phyloP scores from a whole-genome alignment of 2,888 invertebrate species.

The Leptinotarsa tumamoca region DNA sequence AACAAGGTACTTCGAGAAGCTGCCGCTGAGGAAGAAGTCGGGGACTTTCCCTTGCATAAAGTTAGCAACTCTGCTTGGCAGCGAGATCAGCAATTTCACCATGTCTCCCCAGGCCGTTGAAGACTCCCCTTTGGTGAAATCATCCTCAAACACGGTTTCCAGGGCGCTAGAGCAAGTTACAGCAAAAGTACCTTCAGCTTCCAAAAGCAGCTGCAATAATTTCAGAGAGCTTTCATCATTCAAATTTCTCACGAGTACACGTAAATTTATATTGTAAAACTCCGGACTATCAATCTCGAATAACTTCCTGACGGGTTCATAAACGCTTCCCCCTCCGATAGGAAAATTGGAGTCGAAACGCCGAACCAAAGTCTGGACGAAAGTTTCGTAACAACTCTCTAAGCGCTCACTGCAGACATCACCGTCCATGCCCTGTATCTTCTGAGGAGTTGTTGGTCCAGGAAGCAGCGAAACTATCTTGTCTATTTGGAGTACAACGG shows the following conservation, averaged over 20 bases:
- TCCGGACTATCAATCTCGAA: slow-evolving; percentile 71
- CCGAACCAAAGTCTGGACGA: slow-evolving; percentile 68
- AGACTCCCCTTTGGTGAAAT: slow-evolving; percentile 60
- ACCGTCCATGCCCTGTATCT: slow-evolving; percentile 71
- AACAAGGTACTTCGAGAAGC: slow-evolving; percentile 72
- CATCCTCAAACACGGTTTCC: slow-evolving; percentile 49
- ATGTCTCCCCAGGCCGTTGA: slow-evolving; percentile 63
- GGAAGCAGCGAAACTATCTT: slow-evolving; percentile 63
- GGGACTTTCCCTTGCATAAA: slow-evolving; percentile 70
- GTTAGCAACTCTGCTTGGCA: slow-evolving; percentile 81
- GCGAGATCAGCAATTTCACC: slow-evolving; percentile 73
- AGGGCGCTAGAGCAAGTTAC: slow-evolving; percentile 60
- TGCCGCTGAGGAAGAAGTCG: slow-evolving; percentile 70
- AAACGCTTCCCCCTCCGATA: slow-evolving; percentile 61
- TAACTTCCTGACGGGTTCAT: slow-evolving; percentile 65
- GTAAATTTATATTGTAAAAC: slow-evolving; percentile 68
- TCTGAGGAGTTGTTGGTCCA: slow-evolving; percentile 76
- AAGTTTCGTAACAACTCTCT: slow-evolving; percentile 66
- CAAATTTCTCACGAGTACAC: slow-evolving; percentile 67
- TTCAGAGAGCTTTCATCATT: slow-evolving; percentile 64
- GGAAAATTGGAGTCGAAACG: slow-evolving; percentile 74
- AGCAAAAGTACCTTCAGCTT: slow-evolving; percentile 72
- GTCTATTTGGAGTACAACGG: slow-evolving; percentile 58
- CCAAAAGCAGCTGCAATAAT: slow-evolving; percentile 67
- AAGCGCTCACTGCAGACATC: slow-evolving; percentile 63